These are phyloP conservation scores for Malachius bipustulatus DNA, from an alignment of 2,888 invertebrate genomes.

Conservation along the genomic window DNA sequence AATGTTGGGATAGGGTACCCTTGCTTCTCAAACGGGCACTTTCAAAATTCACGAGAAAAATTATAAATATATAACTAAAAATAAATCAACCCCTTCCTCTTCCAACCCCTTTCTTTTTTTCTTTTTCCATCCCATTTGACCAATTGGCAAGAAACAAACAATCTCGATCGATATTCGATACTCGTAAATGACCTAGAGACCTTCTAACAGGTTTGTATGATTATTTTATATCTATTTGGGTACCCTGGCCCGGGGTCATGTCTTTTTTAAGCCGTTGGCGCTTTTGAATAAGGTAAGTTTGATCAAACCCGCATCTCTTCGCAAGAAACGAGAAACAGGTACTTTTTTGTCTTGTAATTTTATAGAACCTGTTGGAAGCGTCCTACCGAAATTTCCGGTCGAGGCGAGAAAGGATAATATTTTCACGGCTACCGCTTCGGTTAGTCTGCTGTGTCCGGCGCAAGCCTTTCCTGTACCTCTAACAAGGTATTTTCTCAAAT, in stretches of 20 bases:
- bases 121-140: conserved; percentile 6
- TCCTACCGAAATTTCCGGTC: conserved; percentile 58
- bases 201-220: conserved; percentile 17
- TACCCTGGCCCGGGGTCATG: conserved; percentile 29
- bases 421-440: conserved; percentile 38
- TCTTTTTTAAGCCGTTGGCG: neutral
- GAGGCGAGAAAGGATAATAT: conserved; percentile 49
- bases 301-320: too few relatives aligned
- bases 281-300: conserved; percentile 23
- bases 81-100: conserved; percentile 4
- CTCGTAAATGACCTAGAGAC: neutral
- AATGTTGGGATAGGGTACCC: conserved; percentile 99
- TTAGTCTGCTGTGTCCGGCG: conserved; percentile 51
- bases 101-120: neutral
- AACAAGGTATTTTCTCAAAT: conserved; percentile 37
- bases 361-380: conserved; percentile 42
- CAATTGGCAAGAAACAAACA: too few relatives aligned
- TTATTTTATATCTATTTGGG: conserved; percentile 23
- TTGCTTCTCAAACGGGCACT: conserved; percentile 44
- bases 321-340: too few relatives aligned
- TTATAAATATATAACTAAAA: neutral
- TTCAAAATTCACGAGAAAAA: conserved; percentile 28
- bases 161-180: too few relatives aligned
- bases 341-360: too few relatives aligned
- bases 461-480: conserved; percentile 53